Evolutionary conservation across 2,113 vertebrate species (phyloP), one percentile per base, ranked within the genome.

Genomic region (Strigops habroptila): DNA sequence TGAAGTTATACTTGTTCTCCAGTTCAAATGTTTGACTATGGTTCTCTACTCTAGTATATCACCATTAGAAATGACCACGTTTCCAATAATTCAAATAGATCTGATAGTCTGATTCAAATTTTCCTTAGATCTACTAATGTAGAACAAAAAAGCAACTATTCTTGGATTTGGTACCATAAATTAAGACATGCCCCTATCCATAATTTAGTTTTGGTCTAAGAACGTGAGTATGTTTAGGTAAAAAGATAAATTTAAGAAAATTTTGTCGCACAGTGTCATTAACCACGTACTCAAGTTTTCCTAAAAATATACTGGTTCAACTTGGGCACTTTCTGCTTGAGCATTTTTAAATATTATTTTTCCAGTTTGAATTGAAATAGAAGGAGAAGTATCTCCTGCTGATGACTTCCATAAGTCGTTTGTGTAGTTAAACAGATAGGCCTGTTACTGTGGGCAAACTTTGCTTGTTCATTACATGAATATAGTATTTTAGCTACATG

Each of bases 311-410:
- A 52, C 57, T 76, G 14, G 4, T 90, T 78, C 89, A 91, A 21
- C 37, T 55, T 92, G 70, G 57, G 10, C 7, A 85, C 60, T 95
- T 96, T 73, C 55, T 91, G 13, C 48, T 90, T 82, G 52, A 92
- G 44, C 22, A 78, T 57, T 95, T 96, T 85, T 78, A 75, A 88
- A 86, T 93, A 59, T 49, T 85, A 55, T 82, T 80, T 95, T 94
- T 21, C 23, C 46, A 79, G 7, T 96, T 96, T 63, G 76, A 93
- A 63, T 18, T 90, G 64, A 95, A 92, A 91, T 90, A n/a, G 74
- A 41, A 78, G 51, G 77, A 92, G 74, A 59, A 39, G 15, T 85
- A 63, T 59, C 73, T 92, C 11, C 14, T 80, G 43, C 44, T 88
- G 51, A 76, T 65, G 82, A 65, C 63, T 95, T 65, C 64, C 76